phyloP scores from a whole-genome alignment of 2,888 invertebrate species.

The Drosophila tripunctata region DNA sequence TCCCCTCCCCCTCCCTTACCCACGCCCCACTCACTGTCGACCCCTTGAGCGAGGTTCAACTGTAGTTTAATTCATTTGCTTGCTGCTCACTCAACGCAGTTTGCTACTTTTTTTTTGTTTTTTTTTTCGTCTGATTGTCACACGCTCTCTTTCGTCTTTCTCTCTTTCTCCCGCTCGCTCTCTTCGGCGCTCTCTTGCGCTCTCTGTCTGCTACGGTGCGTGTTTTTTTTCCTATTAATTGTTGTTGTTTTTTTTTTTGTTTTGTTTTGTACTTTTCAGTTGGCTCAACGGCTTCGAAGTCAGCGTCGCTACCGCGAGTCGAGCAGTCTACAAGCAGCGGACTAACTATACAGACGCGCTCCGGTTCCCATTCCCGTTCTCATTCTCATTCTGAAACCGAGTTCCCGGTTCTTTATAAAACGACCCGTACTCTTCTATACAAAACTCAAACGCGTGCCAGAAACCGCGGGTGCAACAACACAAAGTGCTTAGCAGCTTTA shows the following conservation, averaged over 20 bases:
- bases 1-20: background rate
- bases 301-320: constrained; percentile 50
- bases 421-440: constrained; percentile 27
- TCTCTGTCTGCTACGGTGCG: constrained; percentile 60
- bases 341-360: constrained; percentile 69
- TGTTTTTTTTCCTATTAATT: constrained; percentile 35
- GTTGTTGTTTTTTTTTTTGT: constrained; percentile 8
- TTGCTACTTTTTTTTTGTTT: no score
- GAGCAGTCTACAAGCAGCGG: constrained; percentile 79
- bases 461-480: constrained; percentile 55
- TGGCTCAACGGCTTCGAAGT: constrained; percentile 59
- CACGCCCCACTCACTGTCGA: background rate
- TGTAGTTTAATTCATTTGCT: constrained; percentile 51
- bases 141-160: constrained; percentile 36
- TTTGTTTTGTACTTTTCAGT: constrained; percentile 42
- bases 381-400: background rate
- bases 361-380: constrained; percentile 17
- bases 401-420: constrained; percentile 49
- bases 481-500: background rate
- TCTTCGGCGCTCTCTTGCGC: constrained; percentile 15
- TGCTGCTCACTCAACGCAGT: constrained; percentile 17
- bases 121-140: constrained; percentile 17
- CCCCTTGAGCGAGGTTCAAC: constrained; percentile 37
- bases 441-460: constrained; percentile 50
- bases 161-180: constrained; percentile 21